Conservation (phyloP, 1,140 invertebrate genomes). For the Drosophila hydei region DNA sequence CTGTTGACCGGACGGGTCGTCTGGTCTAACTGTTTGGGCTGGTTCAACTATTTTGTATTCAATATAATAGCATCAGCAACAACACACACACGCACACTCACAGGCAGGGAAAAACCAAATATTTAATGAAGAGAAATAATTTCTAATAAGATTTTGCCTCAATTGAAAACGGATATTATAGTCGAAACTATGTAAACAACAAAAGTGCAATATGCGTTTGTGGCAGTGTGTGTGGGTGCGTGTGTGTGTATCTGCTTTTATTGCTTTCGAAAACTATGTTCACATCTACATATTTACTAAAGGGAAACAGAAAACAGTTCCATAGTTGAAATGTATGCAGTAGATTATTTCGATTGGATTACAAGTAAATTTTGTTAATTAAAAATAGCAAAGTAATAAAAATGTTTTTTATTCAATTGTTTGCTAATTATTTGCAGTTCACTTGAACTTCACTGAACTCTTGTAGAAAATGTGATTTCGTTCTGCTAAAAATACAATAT, state of each 20-base stretch:
- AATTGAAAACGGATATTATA: constrained; percentile 73
- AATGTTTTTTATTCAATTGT: constrained; percentile 4
- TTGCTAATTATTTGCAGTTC: not conserved
- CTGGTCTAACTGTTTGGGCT: constrained; percentile 51
- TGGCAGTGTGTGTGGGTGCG: constrained; percentile 11
- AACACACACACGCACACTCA: constrained; percentile 23
- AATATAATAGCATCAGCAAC: constrained; percentile 57
- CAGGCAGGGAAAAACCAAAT: constrained; percentile 46
- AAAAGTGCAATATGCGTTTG: not conserved
- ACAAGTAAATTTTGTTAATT: constrained; percentile 64
- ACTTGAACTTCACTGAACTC: no score
- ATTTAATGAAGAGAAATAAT: constrained; percentile 74
- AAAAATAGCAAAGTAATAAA: constrained; percentile 27
- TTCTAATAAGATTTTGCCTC: constrained; percentile 77
- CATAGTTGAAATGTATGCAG: constrained; percentile 50
- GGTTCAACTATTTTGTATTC: constrained; percentile 35
- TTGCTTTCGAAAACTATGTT: constrained; percentile 14
- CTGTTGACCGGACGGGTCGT: constrained; percentile 1
- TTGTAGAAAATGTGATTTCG: no score
- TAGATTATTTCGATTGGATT: constrained; percentile 17
- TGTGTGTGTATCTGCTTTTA: constrained; percentile 38
- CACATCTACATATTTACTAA: constrained; percentile 46
- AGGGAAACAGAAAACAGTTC: constrained; percentile 41
- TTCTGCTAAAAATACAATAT: no score
- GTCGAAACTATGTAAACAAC: constrained; percentile 32